Evolutionary conservation across 2,113 vertebrate genomes (phyloP).

Genomic region (Redunca redunca): DNA sequence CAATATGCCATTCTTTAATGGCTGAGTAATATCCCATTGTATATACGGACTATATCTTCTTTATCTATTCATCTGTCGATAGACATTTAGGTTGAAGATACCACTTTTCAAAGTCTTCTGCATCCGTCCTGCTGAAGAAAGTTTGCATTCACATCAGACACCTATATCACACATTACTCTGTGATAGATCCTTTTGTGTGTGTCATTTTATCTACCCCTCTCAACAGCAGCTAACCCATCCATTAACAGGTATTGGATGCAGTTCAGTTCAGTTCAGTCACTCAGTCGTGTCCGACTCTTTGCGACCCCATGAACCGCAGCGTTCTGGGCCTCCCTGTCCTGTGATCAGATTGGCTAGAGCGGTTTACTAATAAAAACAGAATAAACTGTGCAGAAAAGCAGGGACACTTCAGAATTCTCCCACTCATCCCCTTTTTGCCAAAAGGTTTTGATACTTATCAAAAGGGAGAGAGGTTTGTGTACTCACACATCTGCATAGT

Average conservation of each 20-base stretch:
- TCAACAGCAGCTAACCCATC: not conserved
- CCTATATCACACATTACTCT: not conserved
- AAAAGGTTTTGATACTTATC: not conserved
- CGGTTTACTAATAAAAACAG: not conserved
- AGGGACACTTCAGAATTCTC: not conserved
- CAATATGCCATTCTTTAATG: not conserved
- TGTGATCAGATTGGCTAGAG: too few relatives aligned
- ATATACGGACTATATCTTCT: not conserved
- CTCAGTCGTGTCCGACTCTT: too few relatives aligned
- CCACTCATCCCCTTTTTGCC: not conserved
- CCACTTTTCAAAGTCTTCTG: not conserved
- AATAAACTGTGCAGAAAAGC: not conserved
- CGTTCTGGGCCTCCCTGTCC: too few relatives aligned
- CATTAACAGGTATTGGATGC: not conserved
- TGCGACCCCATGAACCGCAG: too few relatives aligned
- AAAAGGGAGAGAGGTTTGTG: not conserved
- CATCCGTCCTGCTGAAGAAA: not conserved
- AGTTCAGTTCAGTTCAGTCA: too few relatives aligned
- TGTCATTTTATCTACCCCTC: not conserved
- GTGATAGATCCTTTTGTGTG: not conserved
- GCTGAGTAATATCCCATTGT: not conserved
- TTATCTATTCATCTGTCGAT: not conserved
- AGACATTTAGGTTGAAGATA: not conserved
- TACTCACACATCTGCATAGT: not conserved
- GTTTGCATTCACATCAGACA: not conserved